Base-by-base conservation (phyloP, 1,140 invertebrate genomes). In the Neocloeon triangulifer region DNA sequence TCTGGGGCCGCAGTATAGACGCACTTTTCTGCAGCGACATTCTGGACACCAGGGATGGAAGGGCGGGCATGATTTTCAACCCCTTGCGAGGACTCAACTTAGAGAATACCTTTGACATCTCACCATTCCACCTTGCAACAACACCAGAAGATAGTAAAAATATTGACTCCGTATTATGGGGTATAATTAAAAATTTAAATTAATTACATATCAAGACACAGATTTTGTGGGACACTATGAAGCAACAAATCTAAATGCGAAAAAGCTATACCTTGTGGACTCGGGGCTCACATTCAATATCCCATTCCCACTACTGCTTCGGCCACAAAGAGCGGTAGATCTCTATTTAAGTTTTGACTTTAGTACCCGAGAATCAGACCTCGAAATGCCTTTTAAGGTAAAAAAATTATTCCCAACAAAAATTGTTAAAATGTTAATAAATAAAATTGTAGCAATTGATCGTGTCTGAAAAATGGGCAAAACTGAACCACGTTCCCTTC, bases 291-390 rank as follows among this genome's bases (percentile, higher is more conserved):
- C 56, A 4, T 59, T 61, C 37, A 61, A 61, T 42, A 52, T 55
- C 5, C 58, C 58, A 1, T 60, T 50, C 37, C 58, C 58, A 4
- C 45, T 58, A 5, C 43, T 59, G 2, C 40, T 59, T 15, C 33
- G 58, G 29, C 55, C 58, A 2, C 56, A 60, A 41, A 39, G 58
- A 36, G 46, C 42, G 16, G 53, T 59, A 4, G 49, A 58, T 25
- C 39, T 61, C 7, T 57, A 53, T 33, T 31, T 61, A 15, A 55
- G 55, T 1, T 60, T 59, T 41, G 58, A 61, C 40, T 61, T 59
- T 41, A 59, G 56, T 37, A 52, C 48, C 15, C 41, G 58, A 33
- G 43, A 47, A 25, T 40, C 47, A 2, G 58, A 61, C 38, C 39
- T 41, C 7, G 44, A 41, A 5, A 47, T 45, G 8, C 55, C 57